A percentile compares a stretch with the other conserved stretches of the same genome.
These are phyloP conservation scores for Archegozetes longisetosus DNA, from an alignment of 1,140 invertebrate genomes.

Conservation along the genomic window DNA sequence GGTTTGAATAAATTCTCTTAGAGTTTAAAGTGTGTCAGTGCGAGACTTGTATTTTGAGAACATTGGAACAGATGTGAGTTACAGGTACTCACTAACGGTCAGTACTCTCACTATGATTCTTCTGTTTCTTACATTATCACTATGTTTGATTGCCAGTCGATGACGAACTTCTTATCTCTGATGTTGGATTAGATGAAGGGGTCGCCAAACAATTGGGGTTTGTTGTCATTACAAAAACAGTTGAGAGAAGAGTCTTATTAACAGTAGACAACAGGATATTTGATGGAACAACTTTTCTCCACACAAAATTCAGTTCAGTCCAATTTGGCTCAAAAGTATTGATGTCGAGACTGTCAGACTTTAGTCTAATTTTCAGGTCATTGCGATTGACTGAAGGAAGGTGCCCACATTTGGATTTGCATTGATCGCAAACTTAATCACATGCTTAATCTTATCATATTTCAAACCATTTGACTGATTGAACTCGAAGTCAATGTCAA, in stretches of 20 bases:
- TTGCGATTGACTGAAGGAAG: background rate
- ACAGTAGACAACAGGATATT: background rate
- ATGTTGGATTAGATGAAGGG: background rate
- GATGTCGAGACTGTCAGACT: background rate
- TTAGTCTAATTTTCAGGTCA: too few species aligned
- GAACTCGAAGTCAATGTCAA: too few species aligned
- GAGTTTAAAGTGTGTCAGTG: too few species aligned
- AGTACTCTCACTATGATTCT: too few species aligned
- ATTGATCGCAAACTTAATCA: background rate
- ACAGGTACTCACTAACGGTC: background rate
- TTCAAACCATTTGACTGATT: too few species aligned
- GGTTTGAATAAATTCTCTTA: too few species aligned
- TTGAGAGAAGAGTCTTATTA: background rate
- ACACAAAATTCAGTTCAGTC: background rate
- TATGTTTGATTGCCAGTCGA: background rate
- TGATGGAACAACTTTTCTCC: background rate
- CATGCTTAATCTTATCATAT: too few species aligned
- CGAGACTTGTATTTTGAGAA: too few species aligned
- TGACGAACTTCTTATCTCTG: background rate
- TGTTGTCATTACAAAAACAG: background rate
- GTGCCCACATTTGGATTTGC: background rate
- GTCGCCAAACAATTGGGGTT: background rate
- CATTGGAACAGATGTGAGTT: too few species aligned
- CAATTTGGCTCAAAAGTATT: background rate
- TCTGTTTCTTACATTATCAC: background rate